Conservation (phyloP, 2,797 vertebrate species). For the Trematomus bernacchii region DNA sequence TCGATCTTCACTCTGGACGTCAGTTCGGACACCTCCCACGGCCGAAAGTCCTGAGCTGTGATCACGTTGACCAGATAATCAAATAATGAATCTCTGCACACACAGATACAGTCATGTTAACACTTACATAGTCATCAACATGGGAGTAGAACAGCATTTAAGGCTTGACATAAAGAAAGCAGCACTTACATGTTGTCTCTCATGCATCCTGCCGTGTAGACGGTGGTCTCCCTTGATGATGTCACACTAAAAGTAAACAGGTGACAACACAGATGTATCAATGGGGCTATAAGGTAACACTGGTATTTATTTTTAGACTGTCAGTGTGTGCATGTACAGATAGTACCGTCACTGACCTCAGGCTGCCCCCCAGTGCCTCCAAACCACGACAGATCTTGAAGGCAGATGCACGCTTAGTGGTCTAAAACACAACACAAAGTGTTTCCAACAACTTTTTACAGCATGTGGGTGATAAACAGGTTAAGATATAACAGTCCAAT, state of each 20-base stretch:
- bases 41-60: slow-evolving; percentile 91
- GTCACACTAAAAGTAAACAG: slow-evolving; percentile 82
- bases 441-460: neutral
- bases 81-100: slow-evolving; percentile 88
- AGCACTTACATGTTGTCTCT: slow-evolving; percentile 91
- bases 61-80: slow-evolving; percentile 92
- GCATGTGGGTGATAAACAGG: neutral
- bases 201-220: slow-evolving; percentile 90
- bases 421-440: slow-evolving; percentile 78
- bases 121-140: neutral
- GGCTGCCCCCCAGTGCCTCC: slow-evolving; percentile 90
- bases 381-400: slow-evolving; percentile 92
- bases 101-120: neutral
- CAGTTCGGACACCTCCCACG: slow-evolving; percentile 91
- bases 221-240: slow-evolving; percentile 90
- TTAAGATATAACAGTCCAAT: neutral
- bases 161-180: neutral
- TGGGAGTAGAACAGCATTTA: neutral
- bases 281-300: neutral
- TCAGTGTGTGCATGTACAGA: neutral
- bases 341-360: slow-evolving; percentile 86
- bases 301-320: slow-evolving; percentile 28
- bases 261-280: slow-evolving; percentile 28
- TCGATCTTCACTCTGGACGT: slow-evolving; percentile 87
- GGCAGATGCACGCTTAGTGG: slow-evolving; percentile 92